These are phyloP conservation scores for Embiotoca jacksoni DNA, from an alignment of 2,113 vertebrate species.

Conservation along the genomic window DNA sequence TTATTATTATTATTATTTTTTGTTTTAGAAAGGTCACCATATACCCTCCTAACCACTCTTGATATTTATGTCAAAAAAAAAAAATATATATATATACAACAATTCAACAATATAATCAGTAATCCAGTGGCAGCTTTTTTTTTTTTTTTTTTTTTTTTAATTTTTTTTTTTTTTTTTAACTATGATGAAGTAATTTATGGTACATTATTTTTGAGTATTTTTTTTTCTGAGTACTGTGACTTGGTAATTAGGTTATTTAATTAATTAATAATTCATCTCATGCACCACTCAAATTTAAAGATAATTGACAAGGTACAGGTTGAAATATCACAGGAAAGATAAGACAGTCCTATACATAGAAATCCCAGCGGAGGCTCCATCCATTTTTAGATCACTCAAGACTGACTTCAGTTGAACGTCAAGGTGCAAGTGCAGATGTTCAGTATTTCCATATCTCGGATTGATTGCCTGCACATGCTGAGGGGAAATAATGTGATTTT, in stretches of 20 bases:
- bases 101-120: too few relatives aligned
- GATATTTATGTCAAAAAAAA: too few relatives aligned
- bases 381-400: conserved; percentile 45
- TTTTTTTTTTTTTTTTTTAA: not conserved
- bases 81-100: too few relatives aligned
- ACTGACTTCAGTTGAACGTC: conserved; percentile 59
- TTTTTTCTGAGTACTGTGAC: too few relatives aligned
- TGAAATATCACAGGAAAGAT: conserved; percentile 26
- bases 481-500: conserved; percentile 42
- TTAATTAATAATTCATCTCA: conserved; percentile 2
- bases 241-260: not conserved
- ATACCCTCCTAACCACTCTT: too few relatives aligned
- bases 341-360: conserved; percentile 18
- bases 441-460: conserved; percentile 69
- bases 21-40: conserved; percentile 1
- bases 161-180: not conserved
- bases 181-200: too few relatives aligned
- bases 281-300: conserved; percentile 3
- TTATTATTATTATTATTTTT: not conserved
- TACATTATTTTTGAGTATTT: not conserved
- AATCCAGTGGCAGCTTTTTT: too few relatives aligned
- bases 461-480: conserved; percentile 47
- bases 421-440: conserved; percentile 64
- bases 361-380: conserved; percentile 13
- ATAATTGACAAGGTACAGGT: conserved; percentile 8